These are phyloP conservation scores for Phytoseiulus persimilis DNA, from an alignment of 2,888 invertebrate genomes.

Conservation along the genomic window DNA sequence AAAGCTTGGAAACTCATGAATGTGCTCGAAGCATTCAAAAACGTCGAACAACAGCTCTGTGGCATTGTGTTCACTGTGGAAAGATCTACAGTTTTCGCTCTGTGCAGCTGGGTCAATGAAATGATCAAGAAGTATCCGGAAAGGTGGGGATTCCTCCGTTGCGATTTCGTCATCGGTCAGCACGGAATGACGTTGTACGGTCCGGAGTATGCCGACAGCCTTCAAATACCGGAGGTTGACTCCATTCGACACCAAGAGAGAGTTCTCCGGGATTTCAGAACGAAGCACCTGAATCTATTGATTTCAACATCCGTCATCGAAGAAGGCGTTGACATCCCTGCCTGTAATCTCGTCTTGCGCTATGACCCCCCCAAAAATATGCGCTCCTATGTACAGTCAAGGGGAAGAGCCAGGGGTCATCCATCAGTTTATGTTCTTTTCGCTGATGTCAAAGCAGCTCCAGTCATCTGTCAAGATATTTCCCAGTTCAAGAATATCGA, in stretches of 20 bases:
- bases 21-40: conserved; percentile 10
- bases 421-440: conserved; percentile 69
- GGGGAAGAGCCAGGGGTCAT: conserved; percentile 70
- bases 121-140: conserved; percentile 32
- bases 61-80: conserved; percentile 82
- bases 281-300: conserved; percentile 79
- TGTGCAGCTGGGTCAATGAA: conserved; percentile 64
- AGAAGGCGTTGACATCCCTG: conserved; percentile 85
- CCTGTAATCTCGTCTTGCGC: conserved; percentile 81
- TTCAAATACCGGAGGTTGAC: background rate
- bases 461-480: conserved; percentile 10
- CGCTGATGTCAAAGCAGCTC: conserved; percentile 54
- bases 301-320: conserved; percentile 79
- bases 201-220: conserved; percentile 16
- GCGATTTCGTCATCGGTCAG: conserved; percentile 29
- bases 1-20: conserved; percentile 34
- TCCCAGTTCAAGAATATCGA: conserved; percentile 21
- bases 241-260: conserved; percentile 15
- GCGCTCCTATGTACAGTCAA: conserved; percentile 76
- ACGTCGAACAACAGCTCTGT: conserved; percentile 62
- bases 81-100: conserved; percentile 73
- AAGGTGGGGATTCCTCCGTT: conserved; percentile 20
- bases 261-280: conserved; percentile 60
- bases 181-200: conserved; percentile 17
- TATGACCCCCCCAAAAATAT: conserved; percentile 63